Conservation (phyloP, 1,140 invertebrate species). For the Paraescarpia echinospica region DNA sequence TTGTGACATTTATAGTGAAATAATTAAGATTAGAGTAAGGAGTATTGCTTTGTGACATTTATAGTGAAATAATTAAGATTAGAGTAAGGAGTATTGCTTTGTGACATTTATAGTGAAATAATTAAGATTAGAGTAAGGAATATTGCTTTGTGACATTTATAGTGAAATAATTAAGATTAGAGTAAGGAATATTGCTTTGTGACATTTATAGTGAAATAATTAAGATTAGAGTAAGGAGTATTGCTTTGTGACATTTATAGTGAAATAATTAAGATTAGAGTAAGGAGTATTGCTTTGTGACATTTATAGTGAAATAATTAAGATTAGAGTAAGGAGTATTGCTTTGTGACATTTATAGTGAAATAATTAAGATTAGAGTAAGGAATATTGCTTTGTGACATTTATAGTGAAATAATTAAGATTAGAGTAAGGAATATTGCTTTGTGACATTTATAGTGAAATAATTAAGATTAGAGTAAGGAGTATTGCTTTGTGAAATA, state of each 20-base stretch:
- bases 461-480: not conserved
- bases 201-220: not conserved
- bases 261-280: not conserved
- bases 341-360: not conserved
- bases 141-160: no score
- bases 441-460: not conserved
- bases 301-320: not conserved
- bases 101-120: not conserved
- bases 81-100: not conserved
- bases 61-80: not conserved
- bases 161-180: not conserved
- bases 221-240: not conserved
- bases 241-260: not conserved
- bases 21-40: not conserved
- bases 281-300: not conserved
- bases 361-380: not conserved
- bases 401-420: not conserved
- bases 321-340: not conserved
- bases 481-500: not conserved
- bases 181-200: not conserved
- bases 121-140: not conserved
- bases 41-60: not conserved
- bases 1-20: not conserved
- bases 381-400: no score
- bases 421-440: not conserved